These are phyloP conservation scores for Nannobrachium achirus DNA, from an alignment of 2,113 vertebrate genomes.

Conservation along the genomic window DNA sequence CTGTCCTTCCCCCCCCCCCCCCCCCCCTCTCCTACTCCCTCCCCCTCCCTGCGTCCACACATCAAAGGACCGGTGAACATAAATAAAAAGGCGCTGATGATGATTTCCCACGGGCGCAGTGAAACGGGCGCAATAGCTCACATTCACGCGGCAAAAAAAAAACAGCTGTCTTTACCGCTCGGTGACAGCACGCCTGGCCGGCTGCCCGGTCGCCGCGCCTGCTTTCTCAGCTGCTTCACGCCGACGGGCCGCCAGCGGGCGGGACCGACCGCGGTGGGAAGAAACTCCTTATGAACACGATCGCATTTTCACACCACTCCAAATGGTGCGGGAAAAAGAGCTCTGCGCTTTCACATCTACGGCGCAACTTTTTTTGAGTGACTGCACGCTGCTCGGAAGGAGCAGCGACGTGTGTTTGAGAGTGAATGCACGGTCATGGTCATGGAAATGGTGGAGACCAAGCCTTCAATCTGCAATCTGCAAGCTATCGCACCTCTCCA, in stretches of 20 bases:
- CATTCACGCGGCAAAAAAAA: conserved; percentile 33
- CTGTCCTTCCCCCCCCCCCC: not conserved
- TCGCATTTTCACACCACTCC: conserved; percentile 14
- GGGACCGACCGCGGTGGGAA: no score
- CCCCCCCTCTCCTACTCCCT: conserved; percentile 21
- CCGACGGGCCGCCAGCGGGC: not conserved
- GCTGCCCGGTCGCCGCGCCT: conserved; percentile 34
- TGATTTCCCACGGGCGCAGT: conserved; percentile 68
- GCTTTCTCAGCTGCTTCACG: conserved; percentile 27
- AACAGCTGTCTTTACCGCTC: conserved; percentile 61
- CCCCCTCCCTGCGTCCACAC: conserved; percentile 19
- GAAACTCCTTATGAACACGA: conserved; percentile 20
- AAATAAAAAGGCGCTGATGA: conserved; percentile 61
- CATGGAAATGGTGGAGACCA: no score
- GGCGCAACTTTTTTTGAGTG: no score
- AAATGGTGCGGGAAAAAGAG: no score
- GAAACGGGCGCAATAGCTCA: conserved; percentile 53
- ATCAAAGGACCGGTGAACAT: conserved; percentile 57
- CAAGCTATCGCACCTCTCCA: no score
- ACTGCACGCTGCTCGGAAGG: no score
- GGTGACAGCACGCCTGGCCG: conserved; percentile 45
- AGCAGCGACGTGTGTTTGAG: no score
- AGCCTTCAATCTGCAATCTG: no score
- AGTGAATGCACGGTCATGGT: no score
- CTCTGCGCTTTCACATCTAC: no score